Percentiles rank a stretch among this genome's conserved stretches.
These are phyloP conservation scores for Pavo muticus DNA, from an alignment of 2,113 vertebrate genomes.

Conservation along the genomic window DNA sequence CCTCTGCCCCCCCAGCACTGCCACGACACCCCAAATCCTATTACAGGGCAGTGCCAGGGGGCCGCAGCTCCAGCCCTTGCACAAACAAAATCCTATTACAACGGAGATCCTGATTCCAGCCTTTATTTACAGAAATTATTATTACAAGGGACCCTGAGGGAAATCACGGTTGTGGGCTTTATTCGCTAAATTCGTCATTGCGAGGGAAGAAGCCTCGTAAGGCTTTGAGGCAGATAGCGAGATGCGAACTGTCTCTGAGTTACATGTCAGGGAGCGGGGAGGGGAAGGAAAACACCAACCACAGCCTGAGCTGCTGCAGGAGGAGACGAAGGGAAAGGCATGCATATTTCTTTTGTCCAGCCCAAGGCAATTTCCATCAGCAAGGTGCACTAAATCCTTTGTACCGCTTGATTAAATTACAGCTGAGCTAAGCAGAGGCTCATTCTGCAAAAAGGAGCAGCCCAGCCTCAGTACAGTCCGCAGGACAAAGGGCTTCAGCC, in stretches of 20 bases:
- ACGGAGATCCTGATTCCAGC: slow-evolving; percentile 35
- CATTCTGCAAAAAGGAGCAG: background rate
- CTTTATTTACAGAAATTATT: slow-evolving; percentile 75
- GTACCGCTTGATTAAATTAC: background rate
- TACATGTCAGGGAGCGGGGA: background rate
- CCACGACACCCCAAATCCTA: background rate
- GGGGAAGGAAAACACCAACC: background rate
- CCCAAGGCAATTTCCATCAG: slow-evolving; percentile 37
- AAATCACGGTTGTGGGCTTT: slow-evolving; percentile 57
- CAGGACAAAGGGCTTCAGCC: accelerated
- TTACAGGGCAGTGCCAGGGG: background rate
- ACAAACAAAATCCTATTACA: slow-evolving; percentile 67
- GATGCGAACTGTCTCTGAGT: slow-evolving; percentile 5
- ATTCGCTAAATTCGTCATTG: slow-evolving; percentile 40
- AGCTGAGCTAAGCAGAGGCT: slow-evolving; percentile 33
- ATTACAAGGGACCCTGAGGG: slow-evolving; percentile 62
- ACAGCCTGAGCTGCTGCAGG: background rate
- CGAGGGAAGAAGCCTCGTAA: background rate
- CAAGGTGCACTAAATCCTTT: slow-evolving; percentile 26
- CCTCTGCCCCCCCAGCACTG: background rate
- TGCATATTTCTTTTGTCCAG: background rate
- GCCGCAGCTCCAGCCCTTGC: background rate
- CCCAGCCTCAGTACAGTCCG: background rate
- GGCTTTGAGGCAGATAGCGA: background rate
- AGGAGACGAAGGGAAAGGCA: background rate